Conservation (phyloP, 2,113 vertebrate species). For the Acrocephalus kingi region DNA sequence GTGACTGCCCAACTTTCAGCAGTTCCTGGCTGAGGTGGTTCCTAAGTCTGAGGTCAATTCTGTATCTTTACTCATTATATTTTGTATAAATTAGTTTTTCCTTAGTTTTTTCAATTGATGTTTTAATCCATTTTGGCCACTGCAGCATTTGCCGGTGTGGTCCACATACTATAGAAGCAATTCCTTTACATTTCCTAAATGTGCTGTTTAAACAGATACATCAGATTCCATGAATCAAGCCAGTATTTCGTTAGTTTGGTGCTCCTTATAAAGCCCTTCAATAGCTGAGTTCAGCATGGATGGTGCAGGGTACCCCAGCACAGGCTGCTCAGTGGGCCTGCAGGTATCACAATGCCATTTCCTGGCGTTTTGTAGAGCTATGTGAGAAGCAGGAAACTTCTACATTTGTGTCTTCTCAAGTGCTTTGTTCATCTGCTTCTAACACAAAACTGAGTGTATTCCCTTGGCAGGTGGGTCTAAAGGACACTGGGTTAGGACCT, state of each 20-base stretch:
- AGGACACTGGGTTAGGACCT: background rate
- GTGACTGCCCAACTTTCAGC: background rate
- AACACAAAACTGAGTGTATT: background rate
- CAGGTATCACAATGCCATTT: accelerated
- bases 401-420: background rate
- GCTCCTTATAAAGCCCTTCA: background rate
- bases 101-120: background rate
- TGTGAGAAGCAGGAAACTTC: background rate
- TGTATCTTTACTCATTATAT: background rate
- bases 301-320: background rate
- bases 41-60: background rate
- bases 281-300: background rate
- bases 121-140: background rate
- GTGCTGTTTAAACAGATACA: background rate
- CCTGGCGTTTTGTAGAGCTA: background rate
- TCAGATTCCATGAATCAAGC: accelerated
- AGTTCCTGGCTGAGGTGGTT: accelerated
- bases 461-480: background rate
- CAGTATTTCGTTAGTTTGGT: background rate
- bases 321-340: accelerated
- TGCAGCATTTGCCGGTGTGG: accelerated
- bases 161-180: accelerated
- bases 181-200: background rate
- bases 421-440: accelerated
- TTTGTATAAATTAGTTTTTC: background rate